Percentiles rank a stretch among this genome's conserved stretches.
Evolutionary conservation across 1,140 invertebrate species (phyloP).

Genomic region (Chrysoperla carnea): DNA sequence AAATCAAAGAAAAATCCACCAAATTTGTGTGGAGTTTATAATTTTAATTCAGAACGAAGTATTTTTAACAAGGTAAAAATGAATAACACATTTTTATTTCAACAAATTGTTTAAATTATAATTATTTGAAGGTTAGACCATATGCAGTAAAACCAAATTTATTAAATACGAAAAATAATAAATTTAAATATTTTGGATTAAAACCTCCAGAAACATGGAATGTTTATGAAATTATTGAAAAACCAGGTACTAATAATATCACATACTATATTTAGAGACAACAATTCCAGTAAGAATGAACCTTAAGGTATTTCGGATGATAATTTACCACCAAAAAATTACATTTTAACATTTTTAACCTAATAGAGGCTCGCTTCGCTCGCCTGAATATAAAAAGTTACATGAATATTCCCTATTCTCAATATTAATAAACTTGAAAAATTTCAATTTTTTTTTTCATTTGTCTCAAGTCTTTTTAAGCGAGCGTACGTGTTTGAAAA

Average conservation of each 20-base stretch:
- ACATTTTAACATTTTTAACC: too few relatives aligned
- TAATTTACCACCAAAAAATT: too few relatives aligned
- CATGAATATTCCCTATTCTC: too few relatives aligned
- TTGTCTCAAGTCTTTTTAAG: too few relatives aligned
- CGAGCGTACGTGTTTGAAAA: too few relatives aligned
- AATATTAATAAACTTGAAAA: too few relatives aligned
- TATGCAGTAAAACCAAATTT: neutral
- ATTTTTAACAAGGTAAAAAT: conserved; percentile 9
- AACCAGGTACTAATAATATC: conserved; percentile 37
- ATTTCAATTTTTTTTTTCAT: too few relatives aligned
- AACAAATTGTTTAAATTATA: conserved; percentile 2
- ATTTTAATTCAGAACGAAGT: conserved; percentile 18
- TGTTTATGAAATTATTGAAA: conserved; percentile 29
- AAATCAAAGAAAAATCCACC: conserved; percentile 30
- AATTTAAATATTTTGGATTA: conserved; percentile 24
- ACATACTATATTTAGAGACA: too few relatives aligned
- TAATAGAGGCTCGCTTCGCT: too few relatives aligned
- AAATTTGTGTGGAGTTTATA: conserved; percentile 28
- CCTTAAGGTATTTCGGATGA: too few relatives aligned
- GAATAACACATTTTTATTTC: conserved; percentile 1
- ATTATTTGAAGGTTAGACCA: conserved; percentile 3
- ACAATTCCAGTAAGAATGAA: too few relatives aligned
- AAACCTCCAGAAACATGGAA: conserved; percentile 31
- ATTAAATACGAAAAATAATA: neutral
- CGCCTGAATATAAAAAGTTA: too few relatives aligned